Conservation (phyloP, 2,888 invertebrate species). For the Caradrina kadenii region DNA sequence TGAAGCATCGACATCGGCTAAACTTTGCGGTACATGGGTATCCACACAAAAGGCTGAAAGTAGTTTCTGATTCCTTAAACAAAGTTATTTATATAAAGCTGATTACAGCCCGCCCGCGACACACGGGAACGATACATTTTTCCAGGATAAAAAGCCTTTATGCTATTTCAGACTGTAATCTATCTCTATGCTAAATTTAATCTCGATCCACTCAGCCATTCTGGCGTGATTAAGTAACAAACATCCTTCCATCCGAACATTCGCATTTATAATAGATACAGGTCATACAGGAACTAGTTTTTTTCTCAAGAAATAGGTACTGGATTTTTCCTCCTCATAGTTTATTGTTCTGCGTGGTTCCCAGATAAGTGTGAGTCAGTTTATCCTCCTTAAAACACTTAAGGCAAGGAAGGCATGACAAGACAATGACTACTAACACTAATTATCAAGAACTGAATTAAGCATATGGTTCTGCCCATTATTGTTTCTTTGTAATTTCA, state of each 20-base stretch:
- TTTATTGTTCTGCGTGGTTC: neutral
- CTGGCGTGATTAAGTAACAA: no score
- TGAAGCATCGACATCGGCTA: neutral
- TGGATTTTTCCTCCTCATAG: neutral
- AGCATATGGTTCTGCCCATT: conserved; percentile 17
- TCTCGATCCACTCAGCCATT: no score
- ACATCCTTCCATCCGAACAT: no score
- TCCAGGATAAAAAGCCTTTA: no score
- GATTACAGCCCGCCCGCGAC: no score
- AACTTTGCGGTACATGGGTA: conserved; percentile 3
- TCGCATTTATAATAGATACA: no score
- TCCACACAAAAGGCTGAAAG: conserved; percentile 17
- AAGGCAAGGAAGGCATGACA: conserved; percentile 31
- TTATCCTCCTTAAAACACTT: conserved; percentile 25
- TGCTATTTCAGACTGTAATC: no score
- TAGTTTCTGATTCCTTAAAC: neutral
- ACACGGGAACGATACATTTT: no score
- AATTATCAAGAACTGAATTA: conserved; percentile 17
- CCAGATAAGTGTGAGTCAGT: neutral
- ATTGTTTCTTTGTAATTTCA: neutral
- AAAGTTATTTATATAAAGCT: neutral
- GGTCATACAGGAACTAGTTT: neutral
- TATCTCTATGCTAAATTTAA: no score
- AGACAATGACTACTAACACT: conserved; percentile 17
- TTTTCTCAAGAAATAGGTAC: neutral